Base-by-base conservation (phyloP, 2,888 invertebrate species). In the Dione juno region DNA sequence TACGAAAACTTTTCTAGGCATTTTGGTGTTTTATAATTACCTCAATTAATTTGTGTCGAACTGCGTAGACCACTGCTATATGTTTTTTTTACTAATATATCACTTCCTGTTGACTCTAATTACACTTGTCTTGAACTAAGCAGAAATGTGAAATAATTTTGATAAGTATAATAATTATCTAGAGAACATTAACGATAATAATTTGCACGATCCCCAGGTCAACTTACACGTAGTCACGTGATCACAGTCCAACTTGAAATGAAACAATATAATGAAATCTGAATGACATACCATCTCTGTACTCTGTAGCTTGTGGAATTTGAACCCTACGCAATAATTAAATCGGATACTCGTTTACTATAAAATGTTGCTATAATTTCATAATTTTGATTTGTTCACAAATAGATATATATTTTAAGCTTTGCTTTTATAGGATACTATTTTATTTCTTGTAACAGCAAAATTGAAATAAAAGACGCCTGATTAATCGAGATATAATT, bases 1-100 rank as follows among this genome's bases (percentile, higher is more conserved):
- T 67, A 99, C 98, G 89, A 95, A 99, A 66, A 98, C 98, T 89
- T 94, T 93, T 84, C 84, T 90, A 89, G 86, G 81, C 92, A 93
- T 93, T 88, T 83, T 89, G 79, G 75, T 81, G 74, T 72, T 69
- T 80, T 77, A 88, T 89, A 89, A 82, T 90, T 90, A 90, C 90
- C 90, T 90, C 88, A 83, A 81, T 81, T 80, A 76, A 79, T 79
- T 45, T 66, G 69, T 70, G 76, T 64, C 54, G 73, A 73, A 66
- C 80, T 84, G 81, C 80, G 84, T 79, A 80, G 80, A 80, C 81
- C 81, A 78, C 81, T 82, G 79, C 83, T 80, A 78, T 64, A 63
- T 68, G 83, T 82, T 68, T 67, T 48, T 45, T 16, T 13, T 50
- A 28, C 37, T 19, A n/a, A 73, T 16, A 73, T 16, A 66, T 19